Conservation (phyloP, 2,888 invertebrate species). For the Amphipoea lucens region DNA sequence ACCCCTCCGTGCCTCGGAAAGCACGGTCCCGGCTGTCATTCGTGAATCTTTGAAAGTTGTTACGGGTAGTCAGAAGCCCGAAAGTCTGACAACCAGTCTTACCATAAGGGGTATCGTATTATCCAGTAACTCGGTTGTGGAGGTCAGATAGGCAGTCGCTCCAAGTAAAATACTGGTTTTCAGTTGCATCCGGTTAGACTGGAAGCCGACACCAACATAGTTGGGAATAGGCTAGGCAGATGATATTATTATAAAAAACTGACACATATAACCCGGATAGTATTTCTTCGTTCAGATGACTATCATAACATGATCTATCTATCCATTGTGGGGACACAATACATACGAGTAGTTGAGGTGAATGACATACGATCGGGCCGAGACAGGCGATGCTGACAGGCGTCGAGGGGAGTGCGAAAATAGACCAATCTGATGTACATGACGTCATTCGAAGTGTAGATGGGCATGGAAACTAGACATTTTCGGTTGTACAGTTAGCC, state of each 20-base stretch:
- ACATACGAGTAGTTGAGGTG: constrained; percentile 70
- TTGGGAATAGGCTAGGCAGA: too few species aligned
- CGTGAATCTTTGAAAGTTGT: too few species aligned
- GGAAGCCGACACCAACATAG: too few species aligned
- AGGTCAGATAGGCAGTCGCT: too few species aligned
- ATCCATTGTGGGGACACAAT: constrained; percentile 65
- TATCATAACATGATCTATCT: constrained; percentile 53
- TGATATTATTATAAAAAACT: neutral
- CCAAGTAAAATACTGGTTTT: too few species aligned
- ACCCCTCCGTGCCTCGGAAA: too few species aligned
- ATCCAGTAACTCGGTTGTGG: too few species aligned
- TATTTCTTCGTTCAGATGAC: constrained; percentile 31
- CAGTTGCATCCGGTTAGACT: too few species aligned
- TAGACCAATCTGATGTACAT: constrained; percentile 69
- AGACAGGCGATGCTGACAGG: constrained; percentile 61
- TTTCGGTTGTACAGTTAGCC: constrained; percentile 13
- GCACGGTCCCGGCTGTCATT: too few species aligned
- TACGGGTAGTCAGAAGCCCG: too few species aligned
- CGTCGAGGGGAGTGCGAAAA: constrained; percentile 68
- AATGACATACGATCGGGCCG: constrained; percentile 69
- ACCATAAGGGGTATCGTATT: too few species aligned
- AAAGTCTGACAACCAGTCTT: too few species aligned
- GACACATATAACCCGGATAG: constrained; percentile 1
- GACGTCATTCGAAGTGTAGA: constrained; percentile 44
- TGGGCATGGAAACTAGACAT: constrained; percentile 30